phyloP scores from a whole-genome alignment of 2,888 invertebrate genomes.

The Halocaridina rubra region DNA sequence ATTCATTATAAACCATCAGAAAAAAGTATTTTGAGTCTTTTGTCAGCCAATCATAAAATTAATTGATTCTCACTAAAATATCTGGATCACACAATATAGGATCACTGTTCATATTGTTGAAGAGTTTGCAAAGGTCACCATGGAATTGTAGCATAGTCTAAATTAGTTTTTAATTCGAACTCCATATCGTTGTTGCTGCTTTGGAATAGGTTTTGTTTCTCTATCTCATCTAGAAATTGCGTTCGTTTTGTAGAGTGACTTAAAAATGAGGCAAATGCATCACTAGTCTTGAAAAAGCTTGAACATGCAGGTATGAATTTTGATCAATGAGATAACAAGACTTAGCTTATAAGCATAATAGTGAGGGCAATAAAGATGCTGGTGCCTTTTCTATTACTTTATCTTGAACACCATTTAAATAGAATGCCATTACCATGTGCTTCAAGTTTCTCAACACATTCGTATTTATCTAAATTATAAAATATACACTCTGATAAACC shows the following conservation, averaged over 20 bases:
- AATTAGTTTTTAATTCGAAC: neutral
- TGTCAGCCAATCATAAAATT: neutral
- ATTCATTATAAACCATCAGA: neutral
- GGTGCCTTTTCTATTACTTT: slow-evolving; percentile 23
- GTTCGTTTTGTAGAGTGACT: slow-evolving; percentile 20
- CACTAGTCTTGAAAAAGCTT: slow-evolving; percentile 27
- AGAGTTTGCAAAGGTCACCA: neutral
- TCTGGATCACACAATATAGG: neutral
- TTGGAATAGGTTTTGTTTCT: neutral
- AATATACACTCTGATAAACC: slow-evolving; percentile 21
- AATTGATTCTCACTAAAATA: slow-evolving; percentile 15
- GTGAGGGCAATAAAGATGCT: neutral
- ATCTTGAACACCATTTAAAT: slow-evolving; percentile 27
- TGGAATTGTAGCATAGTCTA: slow-evolving; percentile 6
- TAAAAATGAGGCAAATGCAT: slow-evolving; percentile 30
- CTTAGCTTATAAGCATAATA: slow-evolving; percentile 7
- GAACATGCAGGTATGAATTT: slow-evolving; percentile 29
- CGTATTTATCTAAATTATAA: slow-evolving; percentile 26
- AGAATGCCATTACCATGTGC: slow-evolving; percentile 13
- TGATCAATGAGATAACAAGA: slow-evolving; percentile 15
- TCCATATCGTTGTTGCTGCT: slow-evolving; percentile 25
- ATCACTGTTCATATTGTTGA: slow-evolving; percentile 1
- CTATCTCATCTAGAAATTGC: neutral
- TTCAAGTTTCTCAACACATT: neutral
- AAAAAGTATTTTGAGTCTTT: neutral